These are phyloP conservation scores for Emydura subglobosa DNA, from an alignment of 2,113 vertebrate species.

Conservation along the genomic window DNA sequence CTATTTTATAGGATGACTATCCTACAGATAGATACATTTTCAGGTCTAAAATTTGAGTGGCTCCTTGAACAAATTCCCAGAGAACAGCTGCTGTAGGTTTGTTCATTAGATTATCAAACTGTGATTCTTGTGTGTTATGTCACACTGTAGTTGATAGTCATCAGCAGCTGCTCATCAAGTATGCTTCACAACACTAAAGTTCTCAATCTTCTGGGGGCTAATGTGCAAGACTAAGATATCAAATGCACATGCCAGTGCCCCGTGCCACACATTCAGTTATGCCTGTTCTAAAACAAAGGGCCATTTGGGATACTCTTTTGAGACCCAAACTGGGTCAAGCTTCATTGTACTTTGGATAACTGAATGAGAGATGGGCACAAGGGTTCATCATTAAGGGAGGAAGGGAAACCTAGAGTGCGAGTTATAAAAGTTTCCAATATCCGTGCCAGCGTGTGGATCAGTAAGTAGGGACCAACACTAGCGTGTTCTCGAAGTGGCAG, in stretches of 20 bases:
- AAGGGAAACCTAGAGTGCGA: not conserved
- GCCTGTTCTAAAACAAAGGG: not conserved
- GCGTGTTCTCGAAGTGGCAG: not conserved
- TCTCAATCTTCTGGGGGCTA: not conserved
- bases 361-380: fast-evolving
- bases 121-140: not conserved
- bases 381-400: not conserved
- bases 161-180: not conserved
- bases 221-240: fast-evolving
- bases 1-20: not conserved
- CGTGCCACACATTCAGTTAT: not conserved
- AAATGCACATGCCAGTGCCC: fast-evolving
- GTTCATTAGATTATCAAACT: not conserved
- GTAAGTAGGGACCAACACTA: not conserved
- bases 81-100: not conserved
- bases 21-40: not conserved
- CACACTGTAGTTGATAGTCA: not conserved
- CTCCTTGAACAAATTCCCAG: not conserved
- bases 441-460: not conserved
- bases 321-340: not conserved
- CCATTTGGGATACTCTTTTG: not conserved
- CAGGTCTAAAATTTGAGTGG: not conserved
- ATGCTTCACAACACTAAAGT: too few species aligned
- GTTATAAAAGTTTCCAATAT: not conserved
- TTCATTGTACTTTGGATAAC: fast-evolving